Base-by-base conservation (phyloP, 2,113 vertebrate species). In the Xyrauchen texanus region DNA sequence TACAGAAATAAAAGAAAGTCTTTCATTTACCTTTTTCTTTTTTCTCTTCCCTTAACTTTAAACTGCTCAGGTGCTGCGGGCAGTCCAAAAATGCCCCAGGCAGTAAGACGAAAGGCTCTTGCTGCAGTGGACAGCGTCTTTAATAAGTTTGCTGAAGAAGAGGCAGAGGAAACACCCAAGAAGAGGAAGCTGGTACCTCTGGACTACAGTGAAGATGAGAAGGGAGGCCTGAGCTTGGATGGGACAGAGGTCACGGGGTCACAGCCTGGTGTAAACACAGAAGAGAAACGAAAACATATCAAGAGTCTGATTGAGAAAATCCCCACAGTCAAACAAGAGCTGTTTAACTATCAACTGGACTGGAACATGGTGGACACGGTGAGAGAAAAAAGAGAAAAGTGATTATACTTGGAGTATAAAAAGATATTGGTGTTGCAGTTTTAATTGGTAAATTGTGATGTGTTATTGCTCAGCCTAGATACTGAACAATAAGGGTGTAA, bases 301-400 rank as follows among this genome's bases (percentile, higher is more conserved):
- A 99, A 98, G 89, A 98, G 94, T 88, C 94, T 99, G 9, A 99
- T 99, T 55, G 97, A 99, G 86, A 99, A 99, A 92, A 98, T 99
- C 61, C 98, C 98, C 52, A 99, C 98, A 7, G 97, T 93, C 73
- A 99, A 99, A 88, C 96, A 96, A 0, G 98, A 99, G 88, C 95
- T 99, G 67, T 99, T 99, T 89, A 95, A 95, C 70, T 99, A 99
- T 93, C 95, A 95, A 7, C 92, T 99, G 68, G 98, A 99, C 88
- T 99, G 98, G 98, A 92, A 96, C 64, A 98, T 98, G 91, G 98
- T 99, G 15, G 98, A 99, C 92, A 94, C 95, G 84, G 98, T 99
- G 89, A 96, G 94, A n/a, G 44, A 68, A 62, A 11, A 21, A 4
- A 34, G 21, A 34, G 21, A 34, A 34, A 34, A 34, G 21, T 1